Conservation (phyloP, 2,797 vertebrate genomes). For the Macropus fuliginosus region DNA sequence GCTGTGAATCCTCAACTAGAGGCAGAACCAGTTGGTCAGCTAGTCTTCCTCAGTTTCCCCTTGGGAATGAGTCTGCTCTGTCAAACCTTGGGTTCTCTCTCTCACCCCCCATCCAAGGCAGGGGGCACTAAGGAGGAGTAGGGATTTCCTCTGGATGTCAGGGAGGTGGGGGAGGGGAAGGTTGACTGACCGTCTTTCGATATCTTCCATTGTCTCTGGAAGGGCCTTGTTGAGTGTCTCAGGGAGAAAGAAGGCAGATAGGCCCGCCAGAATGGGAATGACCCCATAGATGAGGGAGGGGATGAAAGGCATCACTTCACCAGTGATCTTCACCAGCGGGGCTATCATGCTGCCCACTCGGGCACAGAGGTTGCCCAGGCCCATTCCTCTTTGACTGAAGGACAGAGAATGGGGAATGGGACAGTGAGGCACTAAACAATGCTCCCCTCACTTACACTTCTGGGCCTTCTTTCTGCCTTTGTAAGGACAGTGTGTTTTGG, state of each 20-base stretch:
- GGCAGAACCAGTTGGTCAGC: not conserved
- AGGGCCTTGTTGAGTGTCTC: constrained; percentile 89
- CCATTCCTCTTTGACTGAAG: constrained; percentile 91
- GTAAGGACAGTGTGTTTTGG: not conserved
- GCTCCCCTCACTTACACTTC: not conserved
- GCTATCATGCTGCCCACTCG: constrained; percentile 90
- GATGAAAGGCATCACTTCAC: constrained; percentile 87
- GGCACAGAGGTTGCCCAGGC: constrained; percentile 88
- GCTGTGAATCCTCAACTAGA: not conserved
- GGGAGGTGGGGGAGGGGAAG: not conserved
- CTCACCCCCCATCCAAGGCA: not conserved
- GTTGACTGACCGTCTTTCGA: constrained; percentile 83
- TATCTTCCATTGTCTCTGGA: constrained; percentile 89
- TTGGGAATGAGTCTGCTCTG: not conserved
- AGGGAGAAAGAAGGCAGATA: constrained; percentile 87
- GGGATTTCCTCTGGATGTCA: not conserved
- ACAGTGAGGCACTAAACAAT: not conserved
- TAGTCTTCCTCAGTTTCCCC: not conserved
- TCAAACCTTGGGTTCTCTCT: not conserved
- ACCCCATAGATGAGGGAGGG: constrained; percentile 89
- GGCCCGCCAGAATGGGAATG: constrained; percentile 83
- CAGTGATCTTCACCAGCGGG: constrained; percentile 88
- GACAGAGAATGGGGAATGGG: constrained; percentile 33
- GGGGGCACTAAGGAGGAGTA: not conserved
- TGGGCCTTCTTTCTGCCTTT: not conserved